Percentiles rank a stretch among this genome's conserved stretches.
Evolutionary conservation across 2,888 invertebrate genomes (phyloP).

Genomic region (Eulithis prunata): DNA sequence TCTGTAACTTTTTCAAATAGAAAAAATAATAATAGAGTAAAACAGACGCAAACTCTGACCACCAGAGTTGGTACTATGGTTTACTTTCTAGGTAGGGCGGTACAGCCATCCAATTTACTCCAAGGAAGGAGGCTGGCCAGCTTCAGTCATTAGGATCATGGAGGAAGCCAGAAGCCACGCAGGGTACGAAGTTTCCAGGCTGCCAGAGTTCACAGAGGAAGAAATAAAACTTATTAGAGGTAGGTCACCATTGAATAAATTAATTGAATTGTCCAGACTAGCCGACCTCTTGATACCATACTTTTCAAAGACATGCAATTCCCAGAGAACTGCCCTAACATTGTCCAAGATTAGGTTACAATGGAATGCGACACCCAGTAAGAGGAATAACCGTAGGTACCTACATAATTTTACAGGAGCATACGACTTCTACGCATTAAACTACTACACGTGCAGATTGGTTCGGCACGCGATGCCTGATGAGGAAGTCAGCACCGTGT

Average conservation of each 20-base stretch:
- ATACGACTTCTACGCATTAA: slow-evolving; percentile 86
- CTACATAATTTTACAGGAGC: slow-evolving; percentile 56
- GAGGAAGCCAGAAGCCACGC: slow-evolving; percentile 48
- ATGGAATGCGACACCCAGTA: too few species aligned
- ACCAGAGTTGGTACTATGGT: neutral
- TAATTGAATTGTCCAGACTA: too few species aligned
- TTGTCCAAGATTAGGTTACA: too few species aligned
- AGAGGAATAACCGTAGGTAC: too few species aligned
- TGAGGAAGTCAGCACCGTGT: slow-evolving; percentile 28
- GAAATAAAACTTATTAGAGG: slow-evolving; percentile 62
- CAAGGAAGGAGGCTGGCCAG: slow-evolving; percentile 79
- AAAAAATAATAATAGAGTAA: too few species aligned
- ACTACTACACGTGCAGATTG: slow-evolving; percentile 83
- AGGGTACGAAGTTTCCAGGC: slow-evolving; percentile 49
- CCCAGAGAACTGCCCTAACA: too few species aligned
- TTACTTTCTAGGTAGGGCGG: slow-evolving; percentile 56
- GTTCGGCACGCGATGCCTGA: slow-evolving; percentile 51
- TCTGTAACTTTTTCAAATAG: too few species aligned
- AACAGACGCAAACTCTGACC: too few species aligned
- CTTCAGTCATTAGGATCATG: slow-evolving; percentile 48
- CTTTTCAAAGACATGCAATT: too few species aligned
- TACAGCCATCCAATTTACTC: slow-evolving; percentile 75
- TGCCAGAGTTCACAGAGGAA: slow-evolving; percentile 54
- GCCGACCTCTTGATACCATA: too few species aligned
- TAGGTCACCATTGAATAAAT: too few species aligned